Base-by-base conservation (phyloP, 2,888 invertebrate species). In the Griposia aprilina region DNA sequence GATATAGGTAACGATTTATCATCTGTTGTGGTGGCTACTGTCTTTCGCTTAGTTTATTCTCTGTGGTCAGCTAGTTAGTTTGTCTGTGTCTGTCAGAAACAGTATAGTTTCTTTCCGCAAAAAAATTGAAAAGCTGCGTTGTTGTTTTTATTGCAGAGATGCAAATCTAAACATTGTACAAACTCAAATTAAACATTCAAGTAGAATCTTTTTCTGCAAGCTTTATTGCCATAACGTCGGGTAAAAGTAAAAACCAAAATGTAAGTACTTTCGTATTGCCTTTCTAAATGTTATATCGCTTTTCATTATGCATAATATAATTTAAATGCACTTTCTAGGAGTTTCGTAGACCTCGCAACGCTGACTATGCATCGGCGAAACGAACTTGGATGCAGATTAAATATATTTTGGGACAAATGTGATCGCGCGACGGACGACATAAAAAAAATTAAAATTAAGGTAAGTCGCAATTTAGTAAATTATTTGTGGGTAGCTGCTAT, bases 321-420 rank as follows among this genome's bases (percentile, higher is more conserved):
- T 76, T 68, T 52, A 62, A 20, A 60, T 36, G 65, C 69, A 78
- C 45, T 36, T 75, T 94, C 81, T 84, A 97, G 96, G 96, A 97
- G 96, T 92, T 96, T 93, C 82, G 90, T 96, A 63, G 95, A 96
- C 78, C 91, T 96, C 11, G 95, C 95, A 30, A 95, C 95, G 60
- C 83, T 96, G 82, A 94, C 96, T 11, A 85, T 95, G 81, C 95
- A 96, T 85, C 93, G 96, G 26, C 93, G 94, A n/a, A 93, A 93
- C 77, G 96, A 96, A 81, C 89, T 96, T 88, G 95, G 95, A 89
- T 90, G 89, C n/a, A 92, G 96, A 83, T 93, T 95, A 69, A 92
- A 93, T 63, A 83, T 87, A 7, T 95, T 96, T 83, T 78, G 92
- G 13, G 90, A 91, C 65, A 96, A 95, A 94, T 96, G 96, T 89